Percentiles rank a stretch among this genome's conserved stretches.
phyloP scores from a whole-genome alignment of 2,888 invertebrate species.

The Drosophila paranaensis region DNA sequence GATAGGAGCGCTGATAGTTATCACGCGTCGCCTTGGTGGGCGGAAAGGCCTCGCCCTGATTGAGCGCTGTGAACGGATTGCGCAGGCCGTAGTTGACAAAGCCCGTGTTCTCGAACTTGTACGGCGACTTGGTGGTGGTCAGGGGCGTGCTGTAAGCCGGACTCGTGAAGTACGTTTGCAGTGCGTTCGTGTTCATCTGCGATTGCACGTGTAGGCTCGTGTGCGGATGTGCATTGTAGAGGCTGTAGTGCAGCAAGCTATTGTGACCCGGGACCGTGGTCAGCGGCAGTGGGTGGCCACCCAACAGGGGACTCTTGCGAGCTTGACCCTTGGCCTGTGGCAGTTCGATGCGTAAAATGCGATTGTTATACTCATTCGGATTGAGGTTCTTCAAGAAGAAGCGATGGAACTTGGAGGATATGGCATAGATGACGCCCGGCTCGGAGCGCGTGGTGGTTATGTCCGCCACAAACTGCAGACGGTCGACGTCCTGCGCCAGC shows the following conservation, averaged over 20 bases:
- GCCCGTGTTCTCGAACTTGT: slow-evolving; percentile 74
- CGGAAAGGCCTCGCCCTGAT: slow-evolving; percentile 82
- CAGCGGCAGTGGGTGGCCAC: slow-evolving; percentile 39
- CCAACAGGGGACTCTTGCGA: slow-evolving; percentile 29
- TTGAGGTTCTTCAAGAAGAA: slow-evolving; percentile 90
- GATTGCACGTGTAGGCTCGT: slow-evolving; percentile 18
- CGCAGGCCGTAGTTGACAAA: slow-evolving; percentile 72
- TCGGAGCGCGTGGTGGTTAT: slow-evolving; percentile 89
- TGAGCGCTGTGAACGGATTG: slow-evolving; percentile 83
- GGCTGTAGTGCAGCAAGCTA: slow-evolving; percentile 50
- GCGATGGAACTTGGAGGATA: slow-evolving; percentile 92
- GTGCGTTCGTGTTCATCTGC: slow-evolving; percentile 35
- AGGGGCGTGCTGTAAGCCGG: slow-evolving; percentile 53
- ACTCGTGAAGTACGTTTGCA: slow-evolving; percentile 74
- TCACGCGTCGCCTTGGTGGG: slow-evolving; percentile 76
- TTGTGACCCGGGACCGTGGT: slow-evolving; percentile 44
- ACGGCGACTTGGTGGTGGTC: slow-evolving; percentile 73
- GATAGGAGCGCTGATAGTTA: slow-evolving; percentile 72
- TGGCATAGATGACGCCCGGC: slow-evolving; percentile 89
- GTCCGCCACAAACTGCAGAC: slow-evolving; percentile 92
- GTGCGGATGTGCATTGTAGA: slow-evolving; percentile 47
- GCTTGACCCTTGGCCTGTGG: slow-evolving; percentile 27
- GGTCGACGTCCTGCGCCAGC: slow-evolving; percentile 89
- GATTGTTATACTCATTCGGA: slow-evolving; percentile 89
- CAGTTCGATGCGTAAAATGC: slow-evolving; percentile 88